Evolutionary conservation across 2,797 vertebrate species (phyloP).

Genomic region (Platalea minor): DNA sequence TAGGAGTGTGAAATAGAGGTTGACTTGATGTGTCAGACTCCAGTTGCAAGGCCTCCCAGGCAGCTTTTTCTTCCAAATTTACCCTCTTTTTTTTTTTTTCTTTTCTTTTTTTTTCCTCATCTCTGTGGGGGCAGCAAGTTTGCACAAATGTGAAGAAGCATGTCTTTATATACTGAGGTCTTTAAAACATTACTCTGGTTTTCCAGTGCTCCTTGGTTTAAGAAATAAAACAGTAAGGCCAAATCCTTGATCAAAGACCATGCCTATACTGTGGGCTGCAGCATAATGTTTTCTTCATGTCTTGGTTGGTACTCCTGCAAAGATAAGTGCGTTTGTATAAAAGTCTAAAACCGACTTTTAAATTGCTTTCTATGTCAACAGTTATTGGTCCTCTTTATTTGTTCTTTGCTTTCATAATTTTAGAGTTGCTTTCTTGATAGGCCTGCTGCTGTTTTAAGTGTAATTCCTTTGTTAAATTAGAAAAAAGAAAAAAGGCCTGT

Average conservation of each 20-base stretch:
- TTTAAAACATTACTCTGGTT: conserved; percentile 23
- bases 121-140: neutral
- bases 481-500: neutral
- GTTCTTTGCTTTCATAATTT: neutral
- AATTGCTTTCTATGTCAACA: neutral
- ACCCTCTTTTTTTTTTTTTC: too few relatives aligned
- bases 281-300: neutral
- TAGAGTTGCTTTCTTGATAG: neutral
- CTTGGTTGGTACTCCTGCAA: conserved; percentile 17
- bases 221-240: conserved; percentile 26
- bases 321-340: conserved; percentile 11
- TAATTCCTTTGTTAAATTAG: neutral
- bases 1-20: neutral
- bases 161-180: neutral
- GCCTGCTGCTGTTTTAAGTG: neutral
- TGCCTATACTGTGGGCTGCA: neutral
- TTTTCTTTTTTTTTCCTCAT: neutral
- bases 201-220: conserved; percentile 35
- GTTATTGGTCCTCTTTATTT: neutral
- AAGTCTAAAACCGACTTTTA: neutral
- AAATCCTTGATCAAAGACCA: conserved; percentile 11
- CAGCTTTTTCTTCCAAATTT: neutral
- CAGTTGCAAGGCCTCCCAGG: neutral
- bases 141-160: neutral
- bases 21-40: fast-evolving